Evolutionary conservation across 2,113 vertebrate genomes (phyloP).

Genomic region (Murina feae): DNA sequence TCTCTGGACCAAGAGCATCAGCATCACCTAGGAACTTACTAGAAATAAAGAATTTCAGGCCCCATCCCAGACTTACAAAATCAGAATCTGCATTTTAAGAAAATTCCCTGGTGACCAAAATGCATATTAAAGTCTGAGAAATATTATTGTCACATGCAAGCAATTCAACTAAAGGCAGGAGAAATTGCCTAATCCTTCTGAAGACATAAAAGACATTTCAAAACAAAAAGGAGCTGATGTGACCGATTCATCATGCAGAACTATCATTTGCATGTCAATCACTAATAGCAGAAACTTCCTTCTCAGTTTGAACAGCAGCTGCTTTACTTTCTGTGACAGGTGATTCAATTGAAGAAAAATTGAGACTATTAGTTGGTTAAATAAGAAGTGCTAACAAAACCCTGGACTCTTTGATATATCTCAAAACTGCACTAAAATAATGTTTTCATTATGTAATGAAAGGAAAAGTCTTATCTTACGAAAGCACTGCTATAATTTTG

Average conservation of each 20-base stretch:
- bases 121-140: not conserved
- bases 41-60: not conserved
- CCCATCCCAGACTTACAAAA: not conserved
- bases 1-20: not conserved
- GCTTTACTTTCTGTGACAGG: not conserved
- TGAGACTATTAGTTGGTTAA: slow-evolving; percentile 11
- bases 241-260: not conserved
- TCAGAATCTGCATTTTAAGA: not conserved
- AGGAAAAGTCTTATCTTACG: slow-evolving; percentile 15
- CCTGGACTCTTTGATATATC: not conserved
- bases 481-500: not conserved
- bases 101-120: not conserved
- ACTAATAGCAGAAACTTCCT: not conserved
- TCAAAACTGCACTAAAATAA: not conserved
- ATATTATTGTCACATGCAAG: not conserved
- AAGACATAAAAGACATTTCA: slow-evolving; percentile 34
- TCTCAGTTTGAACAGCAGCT: not conserved
- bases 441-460: not conserved
- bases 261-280: slow-evolving; percentile 32
- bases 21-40: not conserved
- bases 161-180: not conserved
- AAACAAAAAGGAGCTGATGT: slow-evolving; percentile 17
- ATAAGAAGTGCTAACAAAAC: slow-evolving; percentile 37
- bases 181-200: not conserved
- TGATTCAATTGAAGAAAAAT: not conserved